A percentile compares a stretch with the other conserved stretches of the same genome.
Evolutionary conservation across 2,797 vertebrate species (phyloP).

Genomic region (Synaphobranchus kaupii): DNA sequence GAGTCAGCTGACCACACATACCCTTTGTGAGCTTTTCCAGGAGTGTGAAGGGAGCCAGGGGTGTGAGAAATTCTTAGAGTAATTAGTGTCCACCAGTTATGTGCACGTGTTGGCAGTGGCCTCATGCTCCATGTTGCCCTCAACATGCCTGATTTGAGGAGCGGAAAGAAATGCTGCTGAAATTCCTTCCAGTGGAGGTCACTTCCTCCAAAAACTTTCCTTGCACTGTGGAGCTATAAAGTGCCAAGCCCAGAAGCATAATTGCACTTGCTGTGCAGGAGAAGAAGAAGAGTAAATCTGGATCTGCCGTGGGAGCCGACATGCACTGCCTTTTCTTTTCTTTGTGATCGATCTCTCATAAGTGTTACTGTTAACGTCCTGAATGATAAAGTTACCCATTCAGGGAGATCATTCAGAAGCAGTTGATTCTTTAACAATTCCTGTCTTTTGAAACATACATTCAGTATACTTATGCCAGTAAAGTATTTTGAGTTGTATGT

Average conservation of each 20-base stretch:
- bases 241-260: background rate
- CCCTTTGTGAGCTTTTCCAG: background rate
- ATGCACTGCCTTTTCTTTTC: background rate
- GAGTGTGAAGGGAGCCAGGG: background rate
- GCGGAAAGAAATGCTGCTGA: background rate
- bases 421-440: background rate
- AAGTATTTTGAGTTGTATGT: background rate
- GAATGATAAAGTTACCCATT: background rate
- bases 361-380: background rate
- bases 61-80: background rate
- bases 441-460: background rate
- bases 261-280: background rate
- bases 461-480: background rate
- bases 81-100: background rate
- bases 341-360: background rate
- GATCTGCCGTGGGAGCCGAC: background rate
- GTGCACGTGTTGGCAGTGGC: background rate
- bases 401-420: background rate
- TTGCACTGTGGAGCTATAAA: background rate
- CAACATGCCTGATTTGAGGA: background rate
- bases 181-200: conserved; percentile 7
- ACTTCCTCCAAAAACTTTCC: background rate
- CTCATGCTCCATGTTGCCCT: background rate
- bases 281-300: background rate
- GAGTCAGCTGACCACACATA: background rate